Evolutionary conservation across 2,888 invertebrate genomes (phyloP).

Genomic region (Rotaria magnacalcarata): DNA sequence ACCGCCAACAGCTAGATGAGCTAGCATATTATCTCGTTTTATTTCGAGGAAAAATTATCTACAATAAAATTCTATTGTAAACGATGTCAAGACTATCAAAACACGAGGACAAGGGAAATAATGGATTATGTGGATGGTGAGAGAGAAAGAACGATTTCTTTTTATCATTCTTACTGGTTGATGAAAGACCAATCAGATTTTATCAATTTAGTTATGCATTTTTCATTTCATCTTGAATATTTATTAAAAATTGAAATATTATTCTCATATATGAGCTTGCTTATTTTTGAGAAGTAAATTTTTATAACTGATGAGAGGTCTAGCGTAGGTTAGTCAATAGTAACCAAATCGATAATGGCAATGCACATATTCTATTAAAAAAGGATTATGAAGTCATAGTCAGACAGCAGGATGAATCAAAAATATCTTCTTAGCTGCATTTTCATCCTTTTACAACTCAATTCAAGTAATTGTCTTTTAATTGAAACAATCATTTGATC

Average conservation of each 20-base stretch:
- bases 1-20: background rate
- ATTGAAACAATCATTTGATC: background rate
- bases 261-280: background rate
- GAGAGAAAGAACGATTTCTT: background rate
- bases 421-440: background rate
- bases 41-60: background rate
- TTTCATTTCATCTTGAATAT: background rate
- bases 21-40: background rate
- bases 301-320: background rate
- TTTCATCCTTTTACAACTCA: background rate
- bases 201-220: background rate
- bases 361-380: background rate
- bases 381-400: no score
- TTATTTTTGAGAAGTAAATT: background rate
- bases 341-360: conserved; percentile 6
- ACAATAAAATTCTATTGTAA: background rate
- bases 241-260: background rate
- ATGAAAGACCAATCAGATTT: background rate
- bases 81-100: background rate
- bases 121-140: background rate
- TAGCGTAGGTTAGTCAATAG: background rate
- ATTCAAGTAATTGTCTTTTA: background rate
- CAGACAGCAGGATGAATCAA: background rate
- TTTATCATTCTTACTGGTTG: background rate
- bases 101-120: background rate